phyloP scores from a whole-genome alignment of 2,888 invertebrate genomes.

The Parelbella ahira region DNA sequence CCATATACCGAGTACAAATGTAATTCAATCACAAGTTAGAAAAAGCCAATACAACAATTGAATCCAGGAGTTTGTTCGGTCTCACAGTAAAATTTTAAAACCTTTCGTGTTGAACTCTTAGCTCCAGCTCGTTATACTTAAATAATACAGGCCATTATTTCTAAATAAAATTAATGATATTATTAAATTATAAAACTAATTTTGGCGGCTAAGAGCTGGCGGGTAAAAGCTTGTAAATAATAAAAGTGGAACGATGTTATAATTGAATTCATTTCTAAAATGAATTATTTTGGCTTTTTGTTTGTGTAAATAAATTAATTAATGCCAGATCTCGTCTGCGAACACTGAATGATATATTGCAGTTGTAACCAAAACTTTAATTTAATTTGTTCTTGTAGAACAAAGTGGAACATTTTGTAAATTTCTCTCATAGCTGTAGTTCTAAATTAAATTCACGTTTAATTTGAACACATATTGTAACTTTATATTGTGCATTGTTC shows the following conservation, averaged over 20 bases:
- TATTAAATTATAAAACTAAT: too few species aligned
- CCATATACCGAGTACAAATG: too few species aligned
- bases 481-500: too few species aligned
- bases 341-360: slow-evolving; percentile 1
- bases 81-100: too few species aligned
- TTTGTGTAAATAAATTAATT: slow-evolving; percentile 1
- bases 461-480: neutral
- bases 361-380: neutral
- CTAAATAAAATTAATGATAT: too few species aligned
- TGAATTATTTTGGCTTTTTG: neutral
- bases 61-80: too few species aligned
- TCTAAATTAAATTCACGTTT: neutral
- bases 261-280: neutral
- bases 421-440: neutral
- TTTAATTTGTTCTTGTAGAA: slow-evolving; percentile 1
- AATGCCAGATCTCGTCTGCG: neutral
- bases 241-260: neutral
- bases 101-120: too few species aligned
- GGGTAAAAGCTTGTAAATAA: neutral
- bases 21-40: too few species aligned
- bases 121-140: too few species aligned
- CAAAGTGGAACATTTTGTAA: neutral
- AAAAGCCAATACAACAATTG: too few species aligned
- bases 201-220: too few species aligned
- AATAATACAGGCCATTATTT: too few species aligned